Conservation (phyloP, 1,140 invertebrate species). For the Drosophila auraria region DNA sequence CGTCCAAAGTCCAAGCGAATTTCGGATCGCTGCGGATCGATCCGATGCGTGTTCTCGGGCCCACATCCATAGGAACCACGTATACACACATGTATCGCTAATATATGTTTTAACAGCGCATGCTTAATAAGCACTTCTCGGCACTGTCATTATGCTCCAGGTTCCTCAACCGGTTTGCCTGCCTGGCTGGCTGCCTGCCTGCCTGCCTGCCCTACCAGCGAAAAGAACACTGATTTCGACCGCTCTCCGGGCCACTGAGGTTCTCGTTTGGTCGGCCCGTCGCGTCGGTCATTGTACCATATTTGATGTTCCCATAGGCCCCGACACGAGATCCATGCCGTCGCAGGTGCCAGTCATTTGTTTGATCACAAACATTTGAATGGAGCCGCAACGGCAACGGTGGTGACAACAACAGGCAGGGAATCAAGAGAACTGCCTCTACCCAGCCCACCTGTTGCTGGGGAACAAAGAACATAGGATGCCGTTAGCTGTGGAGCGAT, state of each 20-base stretch:
- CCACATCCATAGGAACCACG: background rate
- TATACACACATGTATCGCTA: constrained; percentile 19
- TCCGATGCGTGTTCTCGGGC: constrained; percentile 16
- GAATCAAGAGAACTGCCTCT: constrained; percentile 25
- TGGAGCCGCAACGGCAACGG: constrained; percentile 31
- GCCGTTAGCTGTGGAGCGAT: constrained; percentile 54
- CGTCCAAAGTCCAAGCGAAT: constrained; percentile 69
- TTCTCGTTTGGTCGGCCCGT: constrained; percentile 18
- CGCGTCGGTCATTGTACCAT: constrained; percentile 62
- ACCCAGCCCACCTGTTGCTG: constrained; percentile 58
- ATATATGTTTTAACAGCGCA: constrained; percentile 63
- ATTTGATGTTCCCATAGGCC: constrained; percentile 33
- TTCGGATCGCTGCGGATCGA: constrained; percentile 30
- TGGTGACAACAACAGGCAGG: constrained; percentile 21
- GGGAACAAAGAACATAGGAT: constrained; percentile 43
- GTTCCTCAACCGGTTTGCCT: constrained; percentile 68
- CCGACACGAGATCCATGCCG: constrained; percentile 7
- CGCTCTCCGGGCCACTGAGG: constrained; percentile 34
- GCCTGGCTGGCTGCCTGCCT: constrained; percentile 24
- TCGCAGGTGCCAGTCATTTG: constrained; percentile 34
- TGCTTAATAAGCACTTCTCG: constrained; percentile 73
- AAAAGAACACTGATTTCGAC: constrained; percentile 26
- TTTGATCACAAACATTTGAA: constrained; percentile 74
- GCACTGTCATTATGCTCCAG: constrained; percentile 48
- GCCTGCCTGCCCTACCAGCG: constrained; percentile 8